Base-by-base conservation (phyloP, 2,888 invertebrate genomes). In the Aplocera efformata region DNA sequence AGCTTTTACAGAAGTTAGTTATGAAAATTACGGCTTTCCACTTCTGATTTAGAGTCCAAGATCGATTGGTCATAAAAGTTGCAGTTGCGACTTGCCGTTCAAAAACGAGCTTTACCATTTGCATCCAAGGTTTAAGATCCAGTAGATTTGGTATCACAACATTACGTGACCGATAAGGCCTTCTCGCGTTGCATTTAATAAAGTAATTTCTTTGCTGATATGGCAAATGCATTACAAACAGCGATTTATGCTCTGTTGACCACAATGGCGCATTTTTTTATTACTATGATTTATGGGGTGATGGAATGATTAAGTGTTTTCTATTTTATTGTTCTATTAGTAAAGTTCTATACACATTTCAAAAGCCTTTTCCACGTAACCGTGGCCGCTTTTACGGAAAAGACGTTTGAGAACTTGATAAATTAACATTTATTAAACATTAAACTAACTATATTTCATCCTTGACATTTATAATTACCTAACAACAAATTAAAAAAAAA, bases 151-250 rank as follows among this genome's bases (percentile, higher is more conserved):
- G 3, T 3, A 21, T 34, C 35, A 6, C 31, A 47, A 47, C 43
- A 36, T 50, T 45, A 48, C 53, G 55, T 54, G 56, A 56, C 56
- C 48, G 57, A 57, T 59, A 57, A 53, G n/a, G 44, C 10, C 11
- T 28, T 35, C 46, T 49, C 49, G 46, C 23, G 49, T 55, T 53
- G 45, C 45, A 45, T 45, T 53, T 53, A 53, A 59, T 59, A 47
- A 40, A 53, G 56, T 47, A 47, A 50, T 56, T 59, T 48, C 7
- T 10, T 3, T 11, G 9, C 36, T 42, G 56, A 56, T 56, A 56
- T 51, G 40, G 28, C 23, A 32, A 39, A 29, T 44, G 48, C 42
- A 36, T 46, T 38, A 27, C 34, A 32, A 48, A 48, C 17, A 17
- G 42, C 32, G 29, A 28, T 35, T 42, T 51, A 28, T 41, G 56